A percentile compares a stretch with the other conserved stretches of the same genome.
Conservation (phyloP, 2,888 invertebrate genomes). For the Pseudococcus jackbeardsleyi region DNA sequence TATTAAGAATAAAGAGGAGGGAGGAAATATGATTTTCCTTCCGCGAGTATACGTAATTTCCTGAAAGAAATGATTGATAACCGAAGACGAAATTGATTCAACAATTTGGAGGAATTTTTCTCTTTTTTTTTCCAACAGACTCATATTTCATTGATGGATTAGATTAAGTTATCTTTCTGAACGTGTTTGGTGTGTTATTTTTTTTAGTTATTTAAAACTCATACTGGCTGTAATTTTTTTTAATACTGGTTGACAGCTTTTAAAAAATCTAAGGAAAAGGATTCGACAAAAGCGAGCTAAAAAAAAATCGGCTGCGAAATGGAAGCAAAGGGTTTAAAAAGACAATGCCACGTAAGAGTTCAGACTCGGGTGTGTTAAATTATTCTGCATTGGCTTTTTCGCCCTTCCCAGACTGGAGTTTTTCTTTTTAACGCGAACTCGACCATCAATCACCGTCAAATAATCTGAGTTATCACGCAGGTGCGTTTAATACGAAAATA, state of each 20-base stretch:
- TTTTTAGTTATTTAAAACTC: neutral
- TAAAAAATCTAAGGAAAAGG: neutral
- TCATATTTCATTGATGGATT: slow-evolving; percentile 51
- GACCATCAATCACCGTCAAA: slow-evolving; percentile 40
- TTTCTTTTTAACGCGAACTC: neutral
- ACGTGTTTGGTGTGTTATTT: neutral
- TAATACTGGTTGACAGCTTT: slow-evolving; percentile 17
- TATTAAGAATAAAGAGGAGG: neutral
- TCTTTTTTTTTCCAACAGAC: neutral
- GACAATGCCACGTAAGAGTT: neutral
- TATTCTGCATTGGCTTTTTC: neutral
- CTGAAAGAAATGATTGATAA: slow-evolving; percentile 39
- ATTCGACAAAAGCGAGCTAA: neutral
- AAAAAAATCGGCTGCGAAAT: too few relatives aligned
- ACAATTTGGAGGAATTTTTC: slow-evolving; percentile 22
- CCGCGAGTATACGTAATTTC: neutral
- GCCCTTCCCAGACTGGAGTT: neutral
- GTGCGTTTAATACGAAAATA: slow-evolving; percentile 42
- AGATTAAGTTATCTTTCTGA: slow-evolving; percentile 37
- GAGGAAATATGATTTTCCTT: slow-evolving; percentile 22
- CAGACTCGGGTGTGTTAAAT: neutral
- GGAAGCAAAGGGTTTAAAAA: neutral
- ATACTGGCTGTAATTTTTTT: neutral
- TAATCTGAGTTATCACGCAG: slow-evolving; percentile 15
- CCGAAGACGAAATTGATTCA: slow-evolving; percentile 40